Base-by-base conservation (phyloP, 2,888 invertebrate genomes). In the Vesta saturnalis region DNA sequence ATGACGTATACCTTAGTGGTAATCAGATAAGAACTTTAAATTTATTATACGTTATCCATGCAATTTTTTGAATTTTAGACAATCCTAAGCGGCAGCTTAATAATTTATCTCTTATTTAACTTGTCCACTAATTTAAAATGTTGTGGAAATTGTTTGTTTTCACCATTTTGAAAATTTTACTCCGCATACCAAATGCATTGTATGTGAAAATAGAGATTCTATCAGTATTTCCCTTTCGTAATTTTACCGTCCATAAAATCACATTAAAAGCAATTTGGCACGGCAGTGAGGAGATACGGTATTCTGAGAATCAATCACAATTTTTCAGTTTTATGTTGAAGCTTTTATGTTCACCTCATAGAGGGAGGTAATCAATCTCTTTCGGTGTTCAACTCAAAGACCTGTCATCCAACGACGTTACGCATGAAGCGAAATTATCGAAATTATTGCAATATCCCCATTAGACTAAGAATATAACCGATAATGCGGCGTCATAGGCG, bases 341-440 rank as follows among this genome's bases (percentile, higher is more conserved):
- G 57, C 63, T 64, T 68, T 68, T 60, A 64, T 56, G 60, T 70
- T 64, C 72, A 65, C 67, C 69, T 72, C 65, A 43, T 67, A 67
- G 69, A 67, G 63, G 69, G 63, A 67, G 60, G 73, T 60, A 72
- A 74, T 74, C 74, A 74, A 74, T 74, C 74, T 74, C 70, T 64
- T 62, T 64, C 68, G 64, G 65, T 58, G 67, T 67, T 69, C 47
- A 56, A 60, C 64, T 65, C 64, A 65, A 69, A 65, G 69, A 52
- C 60, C 68, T 69, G 65, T 65, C 69, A 65, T 69, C 65, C 71
- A 62, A 65, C 70, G 59, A 65, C 70, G 74, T 76, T 75, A 73
- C 73, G 73, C 74, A 74, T 74, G 74, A 72, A 68, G 55, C 72
- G 68, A 74, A 74, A 76, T 76, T 76, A 74, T 66, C 67, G 71